phyloP scores from a whole-genome alignment of 2,888 invertebrate species.

The Erpobdella octoculata region DNA sequence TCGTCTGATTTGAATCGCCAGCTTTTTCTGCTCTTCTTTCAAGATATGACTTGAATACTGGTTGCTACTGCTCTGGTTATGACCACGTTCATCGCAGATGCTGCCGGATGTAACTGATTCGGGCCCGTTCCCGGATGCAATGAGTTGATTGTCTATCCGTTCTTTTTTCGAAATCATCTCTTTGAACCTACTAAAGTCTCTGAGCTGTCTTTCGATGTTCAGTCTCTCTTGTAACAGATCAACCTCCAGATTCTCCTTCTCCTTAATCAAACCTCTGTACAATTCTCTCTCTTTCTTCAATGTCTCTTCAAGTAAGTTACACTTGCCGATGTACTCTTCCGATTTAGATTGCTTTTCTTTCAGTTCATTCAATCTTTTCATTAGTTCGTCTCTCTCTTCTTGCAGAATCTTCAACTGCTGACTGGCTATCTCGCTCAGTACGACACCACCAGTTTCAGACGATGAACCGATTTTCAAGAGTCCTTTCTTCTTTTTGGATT shows the following conservation, averaged over 20 bases:
- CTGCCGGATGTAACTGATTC: too few relatives aligned
- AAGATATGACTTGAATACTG: background rate
- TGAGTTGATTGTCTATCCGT: conserved; percentile 28
- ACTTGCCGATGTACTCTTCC: background rate
- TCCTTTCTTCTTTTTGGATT: conserved; percentile 21
- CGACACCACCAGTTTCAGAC: conserved; percentile 2
- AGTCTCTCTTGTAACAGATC: conserved; percentile 32
- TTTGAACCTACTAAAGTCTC: conserved; percentile 30
- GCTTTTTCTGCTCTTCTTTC: conserved; percentile 20
- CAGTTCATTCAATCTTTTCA: conserved; percentile 24
- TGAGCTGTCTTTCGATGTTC: conserved; percentile 29
- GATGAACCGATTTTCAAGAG: background rate
- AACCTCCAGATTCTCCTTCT: conserved; percentile 33
- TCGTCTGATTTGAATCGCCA: conserved; percentile 25
- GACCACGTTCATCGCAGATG: too few relatives aligned
- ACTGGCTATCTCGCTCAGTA: conserved; percentile 15
- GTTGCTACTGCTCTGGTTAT: background rate
- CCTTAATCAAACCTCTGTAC: conserved; percentile 16
- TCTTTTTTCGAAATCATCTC: conserved; percentile 32
- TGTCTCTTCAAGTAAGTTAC: conserved; percentile 9
- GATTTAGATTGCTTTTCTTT: conserved; percentile 22
- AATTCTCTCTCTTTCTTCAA: conserved; percentile 27
- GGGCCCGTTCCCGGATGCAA: background rate
- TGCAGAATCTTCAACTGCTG: conserved; percentile 30
- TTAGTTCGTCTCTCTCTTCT: conserved; percentile 32